Conservation (phyloP, 2,888 invertebrate genomes). For the Apodemia zela region DNA sequence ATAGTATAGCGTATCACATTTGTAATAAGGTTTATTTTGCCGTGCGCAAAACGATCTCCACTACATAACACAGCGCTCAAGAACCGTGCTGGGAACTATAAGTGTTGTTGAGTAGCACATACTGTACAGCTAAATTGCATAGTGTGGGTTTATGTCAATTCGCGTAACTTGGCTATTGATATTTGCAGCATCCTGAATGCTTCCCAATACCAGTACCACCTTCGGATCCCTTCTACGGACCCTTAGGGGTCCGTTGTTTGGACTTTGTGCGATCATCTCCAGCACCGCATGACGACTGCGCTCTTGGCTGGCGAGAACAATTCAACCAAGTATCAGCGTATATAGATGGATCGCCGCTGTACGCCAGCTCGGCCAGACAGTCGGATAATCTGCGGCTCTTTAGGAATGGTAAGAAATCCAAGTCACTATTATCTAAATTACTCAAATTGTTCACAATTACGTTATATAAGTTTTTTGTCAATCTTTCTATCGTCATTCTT, state of each 20-base stretch:
- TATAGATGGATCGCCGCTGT: slow-evolving; percentile 90
- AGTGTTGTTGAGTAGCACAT: too few species aligned
- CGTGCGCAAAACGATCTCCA: too few species aligned
- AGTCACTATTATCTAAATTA: neutral
- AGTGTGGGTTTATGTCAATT: too few species aligned
- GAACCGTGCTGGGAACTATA: too few species aligned
- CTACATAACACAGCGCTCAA: too few species aligned
- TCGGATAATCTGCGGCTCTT: slow-evolving; percentile 88
- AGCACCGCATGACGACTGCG: slow-evolving; percentile 88
- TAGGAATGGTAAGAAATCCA: slow-evolving; percentile 80
- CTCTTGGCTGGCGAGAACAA: slow-evolving; percentile 91
- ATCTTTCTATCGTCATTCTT: too few species aligned
- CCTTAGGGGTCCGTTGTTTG: slow-evolving; percentile 86
- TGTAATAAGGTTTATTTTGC: too few species aligned
- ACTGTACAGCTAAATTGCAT: too few species aligned
- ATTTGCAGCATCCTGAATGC: slow-evolving; percentile 89
- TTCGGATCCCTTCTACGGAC: slow-evolving; percentile 86
- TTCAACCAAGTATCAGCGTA: slow-evolving; percentile 91
- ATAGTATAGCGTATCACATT: too few species aligned
- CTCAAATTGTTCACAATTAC: too few species aligned
- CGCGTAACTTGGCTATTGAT: neutral
- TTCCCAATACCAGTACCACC: slow-evolving; percentile 87
- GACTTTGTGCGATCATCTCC: slow-evolving; percentile 92
- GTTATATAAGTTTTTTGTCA: too few species aligned
- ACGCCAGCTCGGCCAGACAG: slow-evolving; percentile 87